Evolutionary conservation across 2,797 vertebrate species (phyloP), one percentile per base, ranked within the genome.

Genomic region (Helicolenus hilgendorfi): DNA sequence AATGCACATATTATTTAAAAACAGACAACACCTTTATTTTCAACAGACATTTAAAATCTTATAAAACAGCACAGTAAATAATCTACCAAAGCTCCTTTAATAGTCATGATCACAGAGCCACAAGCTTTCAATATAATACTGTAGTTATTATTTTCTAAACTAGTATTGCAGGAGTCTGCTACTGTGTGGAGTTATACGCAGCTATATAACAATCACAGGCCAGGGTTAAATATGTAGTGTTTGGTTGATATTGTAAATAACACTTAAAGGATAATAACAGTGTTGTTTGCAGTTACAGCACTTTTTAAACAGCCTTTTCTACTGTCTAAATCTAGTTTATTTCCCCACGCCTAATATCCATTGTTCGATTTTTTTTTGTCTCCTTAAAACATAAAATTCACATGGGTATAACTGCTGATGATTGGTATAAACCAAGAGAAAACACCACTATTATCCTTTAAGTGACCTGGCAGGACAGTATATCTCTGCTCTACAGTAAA

Each of bases 31-130:
- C 75, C 80, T 97, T 96, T 96, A 96, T 96, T 96, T 95, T 84
- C n/a, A 92, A 90, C 79, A 72, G 26, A 94, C 88, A 86, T 90
- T 93, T 94, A 63, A 92, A 94, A 89, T 88, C 70, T 92, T 95
- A 95, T 93, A 96, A 96, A 97, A 96, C 84, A 89, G 64, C 86
- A 95, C 91, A 92, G 91, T 94, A 92, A 93, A 92, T 87, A 91
- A 79, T 83, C 92, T 92, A 94, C 75, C 84, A 92, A 94, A 87
- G 90, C 82, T 89, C 84, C 65, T 92, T 88, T 86, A 84, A 89
- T 73, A 85, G 49, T 82, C 77, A 84, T 77, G 58, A 89, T 88
- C 86, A 93, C 90, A 91, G 92, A 93, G 89, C 90, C 79, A 90
- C 73, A 77, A 87, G 81, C 91, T 90, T 86, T 91, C 63, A 72